Conservation (phyloP, 23 tunicate species). For the Diplosoma virens region DNA sequence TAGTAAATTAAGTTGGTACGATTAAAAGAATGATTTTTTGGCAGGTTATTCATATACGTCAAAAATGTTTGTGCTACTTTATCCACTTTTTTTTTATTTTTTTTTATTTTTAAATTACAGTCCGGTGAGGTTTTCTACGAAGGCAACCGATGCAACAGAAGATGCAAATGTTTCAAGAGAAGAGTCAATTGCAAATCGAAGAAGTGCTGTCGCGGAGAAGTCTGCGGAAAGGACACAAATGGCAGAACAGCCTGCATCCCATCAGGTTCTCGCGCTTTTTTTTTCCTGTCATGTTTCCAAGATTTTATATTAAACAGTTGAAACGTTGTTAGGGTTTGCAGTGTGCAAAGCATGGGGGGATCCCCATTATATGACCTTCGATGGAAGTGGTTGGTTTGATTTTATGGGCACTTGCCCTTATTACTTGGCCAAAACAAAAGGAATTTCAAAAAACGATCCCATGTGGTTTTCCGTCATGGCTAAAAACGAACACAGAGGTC, state of each 20-base stretch:
- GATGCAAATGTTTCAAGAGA: slow-evolving; percentile 8
- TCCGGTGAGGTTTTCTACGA: slow-evolving; percentile 3
- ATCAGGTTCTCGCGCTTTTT: slow-evolving; percentile 9
- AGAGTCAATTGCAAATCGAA: neutral
- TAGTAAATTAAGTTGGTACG: no score
- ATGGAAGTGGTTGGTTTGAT: slow-evolving; percentile 46
- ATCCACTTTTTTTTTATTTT: neutral
- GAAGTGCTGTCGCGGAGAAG: slow-evolving; percentile 8
- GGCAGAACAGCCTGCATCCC: slow-evolving; percentile 39
- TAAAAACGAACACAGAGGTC: slow-evolving; percentile 34
- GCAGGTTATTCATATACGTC: no score
- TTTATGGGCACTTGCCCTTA: slow-evolving; percentile 76
- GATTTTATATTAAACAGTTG: neutral
- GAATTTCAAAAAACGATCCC: neutral
- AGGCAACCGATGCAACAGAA: neutral
- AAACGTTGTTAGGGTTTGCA: slow-evolving; percentile 17
- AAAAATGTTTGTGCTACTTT: neutral
- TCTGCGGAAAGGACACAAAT: slow-evolving; percentile 14
- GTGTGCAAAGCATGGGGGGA: slow-evolving; percentile 75
- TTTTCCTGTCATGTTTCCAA: neutral
- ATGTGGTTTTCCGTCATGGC: slow-evolving; percentile 27
- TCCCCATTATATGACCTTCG: slow-evolving; percentile 68
- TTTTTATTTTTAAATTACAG: no score
- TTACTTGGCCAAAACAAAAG: slow-evolving; percentile 39
- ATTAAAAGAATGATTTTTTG: no score